A percentile compares a stretch with the other conserved stretches of the same genome.
Evolutionary conservation across 2,888 invertebrate species (phyloP).

Genomic region (Tipula vernalis): DNA sequence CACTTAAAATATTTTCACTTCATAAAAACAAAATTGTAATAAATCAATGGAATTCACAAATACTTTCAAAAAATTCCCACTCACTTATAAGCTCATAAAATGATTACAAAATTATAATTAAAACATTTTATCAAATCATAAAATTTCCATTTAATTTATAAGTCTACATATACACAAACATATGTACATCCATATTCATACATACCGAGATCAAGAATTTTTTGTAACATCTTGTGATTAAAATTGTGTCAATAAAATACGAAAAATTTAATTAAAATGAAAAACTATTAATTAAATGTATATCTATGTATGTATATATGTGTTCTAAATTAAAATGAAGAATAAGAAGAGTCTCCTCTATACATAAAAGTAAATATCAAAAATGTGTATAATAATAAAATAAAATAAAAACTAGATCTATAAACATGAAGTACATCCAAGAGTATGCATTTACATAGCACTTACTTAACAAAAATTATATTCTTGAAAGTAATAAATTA

Average conservation of each 20-base stretch:
- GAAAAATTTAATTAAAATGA: background rate
- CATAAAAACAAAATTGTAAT: background rate
- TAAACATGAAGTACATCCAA: background rate
- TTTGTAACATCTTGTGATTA: background rate
- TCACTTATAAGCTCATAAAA: background rate
- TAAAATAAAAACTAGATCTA: background rate
- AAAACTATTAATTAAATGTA: background rate
- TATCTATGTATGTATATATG: background rate
- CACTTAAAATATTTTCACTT: background rate
- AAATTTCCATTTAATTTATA: background rate
- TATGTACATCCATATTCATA: background rate
- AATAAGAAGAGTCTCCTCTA: background rate
- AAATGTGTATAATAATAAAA: background rate
- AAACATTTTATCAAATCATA: background rate
- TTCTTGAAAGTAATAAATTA: background rate
- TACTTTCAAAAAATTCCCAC: background rate
- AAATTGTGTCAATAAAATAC: background rate
- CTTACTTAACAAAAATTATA: background rate
- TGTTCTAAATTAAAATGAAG: background rate
- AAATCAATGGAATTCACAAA: background rate
- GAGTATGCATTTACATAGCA: background rate
- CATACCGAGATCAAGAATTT: background rate
- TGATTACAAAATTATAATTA: background rate
- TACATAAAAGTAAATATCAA: background rate
- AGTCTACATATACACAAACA: background rate